A percentile compares a stretch with the other conserved stretches of the same genome.
These are phyloP conservation scores for Teleopsis dalmanni DNA, from an alignment of 1,140 invertebrate genomes.

Conservation along the genomic window DNA sequence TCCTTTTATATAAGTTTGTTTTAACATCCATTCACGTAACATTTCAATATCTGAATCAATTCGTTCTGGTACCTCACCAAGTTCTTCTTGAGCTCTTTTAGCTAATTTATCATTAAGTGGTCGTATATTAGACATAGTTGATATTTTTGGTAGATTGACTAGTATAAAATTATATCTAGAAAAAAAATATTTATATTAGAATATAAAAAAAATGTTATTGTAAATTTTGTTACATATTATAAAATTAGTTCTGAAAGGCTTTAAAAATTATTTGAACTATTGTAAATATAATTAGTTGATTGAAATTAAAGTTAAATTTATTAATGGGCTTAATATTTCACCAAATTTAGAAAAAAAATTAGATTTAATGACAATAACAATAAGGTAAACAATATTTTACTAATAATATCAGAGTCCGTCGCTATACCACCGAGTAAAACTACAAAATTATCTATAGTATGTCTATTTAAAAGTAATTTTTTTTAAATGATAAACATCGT, in stretches of 20 bases:
- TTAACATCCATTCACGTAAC: conserved; percentile 56
- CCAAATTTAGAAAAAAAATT: not conserved
- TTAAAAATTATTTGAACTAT: too few relatives aligned
- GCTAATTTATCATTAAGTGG: conserved; percentile 41
- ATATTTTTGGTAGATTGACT: not conserved
- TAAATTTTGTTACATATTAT: too few relatives aligned
- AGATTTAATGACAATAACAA: not conserved
- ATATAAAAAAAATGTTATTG: not conserved
- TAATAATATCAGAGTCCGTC: too few relatives aligned
- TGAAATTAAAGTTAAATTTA: too few relatives aligned
- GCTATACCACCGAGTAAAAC: too few relatives aligned
- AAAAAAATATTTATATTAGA: not conserved
- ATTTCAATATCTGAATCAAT: conserved; percentile 49
- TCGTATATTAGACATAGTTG: conserved; percentile 25
- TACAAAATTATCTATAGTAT: too few relatives aligned
- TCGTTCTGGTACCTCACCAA: conserved; percentile 54
- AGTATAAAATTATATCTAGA: not conserved
- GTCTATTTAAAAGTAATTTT: too few relatives aligned
- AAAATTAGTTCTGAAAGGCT: too few relatives aligned
- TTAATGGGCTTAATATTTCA: not conserved
- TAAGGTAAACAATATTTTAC: not conserved
- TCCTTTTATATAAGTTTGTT: conserved; percentile 54
- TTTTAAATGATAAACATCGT: too few relatives aligned
- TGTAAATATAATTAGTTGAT: too few relatives aligned
- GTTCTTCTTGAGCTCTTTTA: conserved; percentile 48